Conservation (phyloP, 2,888 invertebrate genomes). For the Ophioninae sp. region DNA sequence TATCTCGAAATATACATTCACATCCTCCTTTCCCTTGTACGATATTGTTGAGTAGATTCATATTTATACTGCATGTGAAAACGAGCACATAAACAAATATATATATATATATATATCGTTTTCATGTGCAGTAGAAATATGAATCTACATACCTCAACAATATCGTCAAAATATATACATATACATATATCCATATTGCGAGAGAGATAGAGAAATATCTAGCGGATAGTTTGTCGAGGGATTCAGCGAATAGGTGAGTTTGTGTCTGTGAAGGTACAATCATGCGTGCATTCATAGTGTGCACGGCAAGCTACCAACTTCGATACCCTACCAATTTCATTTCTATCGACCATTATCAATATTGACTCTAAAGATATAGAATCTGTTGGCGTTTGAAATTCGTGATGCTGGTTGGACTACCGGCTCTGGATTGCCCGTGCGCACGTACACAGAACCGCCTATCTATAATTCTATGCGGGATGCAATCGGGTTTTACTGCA, state of each 20-base stretch:
- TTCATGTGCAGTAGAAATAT: too few relatives aligned
- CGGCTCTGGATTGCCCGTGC: slow-evolving; percentile 23
- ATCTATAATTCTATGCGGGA: slow-evolving; percentile 7
- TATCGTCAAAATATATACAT: too few relatives aligned
- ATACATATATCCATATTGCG: too few relatives aligned
- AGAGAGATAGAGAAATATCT: too few relatives aligned
- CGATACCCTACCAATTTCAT: slow-evolving; percentile 38
- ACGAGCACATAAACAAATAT: too few relatives aligned
- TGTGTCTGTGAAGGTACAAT: not conserved
- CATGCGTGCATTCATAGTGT: not conserved
- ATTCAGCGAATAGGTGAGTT: not conserved
- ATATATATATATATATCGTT: too few relatives aligned
- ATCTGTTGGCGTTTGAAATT: slow-evolving; percentile 25
- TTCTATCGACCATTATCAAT: slow-evolving; percentile 45
- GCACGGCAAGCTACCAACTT: not conserved
- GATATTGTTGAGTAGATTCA: too few relatives aligned
- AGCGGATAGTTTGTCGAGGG: too few relatives aligned
- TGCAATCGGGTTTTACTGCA: not conserved
- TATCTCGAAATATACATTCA: too few relatives aligned
- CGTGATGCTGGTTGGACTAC: slow-evolving; percentile 34
- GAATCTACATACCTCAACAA: too few relatives aligned
- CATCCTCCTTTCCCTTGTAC: too few relatives aligned
- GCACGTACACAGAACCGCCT: not conserved
- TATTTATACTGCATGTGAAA: too few relatives aligned
- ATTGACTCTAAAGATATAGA: slow-evolving; percentile 47